Percentiles rank a stretch among this genome's conserved stretches.
These are phyloP conservation scores for Platichthys stellatus DNA, from an alignment of 2,113 vertebrate genomes.

Conservation along the genomic window DNA sequence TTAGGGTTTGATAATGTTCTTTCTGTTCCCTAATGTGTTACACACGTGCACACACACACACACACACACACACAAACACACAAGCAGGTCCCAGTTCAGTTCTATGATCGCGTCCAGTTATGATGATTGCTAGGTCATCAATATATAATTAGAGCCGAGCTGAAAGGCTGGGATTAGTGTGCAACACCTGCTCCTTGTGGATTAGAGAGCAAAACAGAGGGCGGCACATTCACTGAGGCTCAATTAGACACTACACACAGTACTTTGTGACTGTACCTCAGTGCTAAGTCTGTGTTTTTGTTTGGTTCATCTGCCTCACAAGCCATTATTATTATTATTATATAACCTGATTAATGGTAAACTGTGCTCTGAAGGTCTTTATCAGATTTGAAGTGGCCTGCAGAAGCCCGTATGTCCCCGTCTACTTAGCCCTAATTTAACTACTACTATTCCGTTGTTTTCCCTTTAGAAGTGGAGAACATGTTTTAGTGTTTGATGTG, in stretches of 20 bases:
- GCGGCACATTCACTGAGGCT: constrained; percentile 29
- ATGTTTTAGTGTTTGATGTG: constrained; percentile 59
- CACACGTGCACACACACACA: background rate
- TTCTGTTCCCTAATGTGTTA: background rate
- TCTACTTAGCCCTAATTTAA: constrained; percentile 38
- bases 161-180: constrained; percentile 74
- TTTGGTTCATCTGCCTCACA: constrained; percentile 2
- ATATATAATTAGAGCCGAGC: constrained; percentile 72
- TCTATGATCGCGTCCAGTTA: constrained; percentile 25
- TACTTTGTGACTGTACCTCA: background rate
- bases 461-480: constrained; percentile 1
- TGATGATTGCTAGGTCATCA: constrained; percentile 72
- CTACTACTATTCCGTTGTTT: constrained; percentile 16
- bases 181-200: constrained; percentile 75
- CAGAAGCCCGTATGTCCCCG: background rate
- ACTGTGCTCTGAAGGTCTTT: constrained; percentile 2
- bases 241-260: constrained; percentile 10
- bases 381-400: constrained; percentile 30
- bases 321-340: constrained; percentile 18
- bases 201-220: constrained; percentile 65
- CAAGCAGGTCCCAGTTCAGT: constrained; percentile 6
- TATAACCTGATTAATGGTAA: constrained; percentile 29
- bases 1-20: background rate
- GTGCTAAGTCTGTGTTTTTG: background rate
- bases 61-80: background rate